Base-by-base conservation (phyloP, 1,140 invertebrate species). In the Luehdorfia chinensis region DNA sequence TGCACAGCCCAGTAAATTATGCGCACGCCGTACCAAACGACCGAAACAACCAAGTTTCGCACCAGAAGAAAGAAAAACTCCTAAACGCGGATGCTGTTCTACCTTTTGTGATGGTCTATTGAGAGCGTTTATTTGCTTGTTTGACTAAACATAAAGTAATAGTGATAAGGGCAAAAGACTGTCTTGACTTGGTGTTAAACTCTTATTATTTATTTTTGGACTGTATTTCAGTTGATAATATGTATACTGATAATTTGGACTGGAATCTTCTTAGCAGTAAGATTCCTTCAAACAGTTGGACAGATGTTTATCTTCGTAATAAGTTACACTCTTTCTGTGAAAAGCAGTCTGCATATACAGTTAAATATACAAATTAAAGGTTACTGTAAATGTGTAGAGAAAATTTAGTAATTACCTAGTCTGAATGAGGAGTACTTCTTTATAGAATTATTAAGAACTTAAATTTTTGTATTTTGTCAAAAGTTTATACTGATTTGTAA, bases 111-210 rank as follows among this genome's bases (percentile, higher is more conserved):
- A 39, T 11, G 36, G 36, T 27, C 21, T 39, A 8, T 55, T 87
- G 23, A 57, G 84, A 56, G 84, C 81, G 9, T 74, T 88, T 23
- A 78, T 87, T 48, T 88, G 84, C 53, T 52, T 87, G 28, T 88
- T 88, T 52, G 87, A 88, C 53, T 88, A 67, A 87, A 25, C 1
- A 2, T 21, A 14, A 25, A 1, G 16, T 11, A 36, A 12, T 13
- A 5, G 9, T 12, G 2, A n/a, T 9, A 13, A 21, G 8, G 16
- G 8, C 4, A 14, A 15, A 33, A 30, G 0, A 33, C 6, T 21
- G 16, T 21, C 25, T 28, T 9, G 3, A 4, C 19, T 21, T 21
- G 19, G 7, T 4, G 7, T 21, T 21, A 4, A 7, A 21, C 19
- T 21, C 19, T 7, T 21, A 4, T 21, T 21, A 21, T 21, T 21